A percentile compares a stretch with the other conserved stretches of the same genome.
Evolutionary conservation across 2,797 vertebrate species (phyloP).

Genomic region (Spinus pinus): DNA sequence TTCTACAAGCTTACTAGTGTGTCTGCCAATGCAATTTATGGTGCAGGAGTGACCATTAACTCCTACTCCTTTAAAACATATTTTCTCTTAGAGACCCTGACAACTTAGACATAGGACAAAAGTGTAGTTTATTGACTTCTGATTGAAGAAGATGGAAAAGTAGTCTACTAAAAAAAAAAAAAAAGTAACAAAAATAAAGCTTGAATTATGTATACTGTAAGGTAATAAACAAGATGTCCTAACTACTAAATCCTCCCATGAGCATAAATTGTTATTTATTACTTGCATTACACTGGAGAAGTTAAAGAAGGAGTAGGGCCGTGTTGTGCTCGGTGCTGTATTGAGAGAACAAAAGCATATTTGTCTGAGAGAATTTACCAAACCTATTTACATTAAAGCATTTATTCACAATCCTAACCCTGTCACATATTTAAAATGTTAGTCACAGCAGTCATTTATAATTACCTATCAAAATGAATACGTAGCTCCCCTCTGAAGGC

Average conservation of each 20-base stretch:
- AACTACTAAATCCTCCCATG: constrained; percentile 33
- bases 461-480: neutral
- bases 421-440: neutral
- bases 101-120: constrained; percentile 70
- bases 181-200: constrained; percentile 60
- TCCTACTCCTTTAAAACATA: constrained; percentile 71
- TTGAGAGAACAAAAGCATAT: constrained; percentile 16
- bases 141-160: constrained; percentile 73
- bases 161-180: constrained; percentile 36
- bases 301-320: neutral
- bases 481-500: neutral
- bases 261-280: constrained; percentile 53
- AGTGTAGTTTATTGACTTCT: constrained; percentile 72
- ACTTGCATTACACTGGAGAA: neutral
- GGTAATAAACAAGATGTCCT: constrained; percentile 58
- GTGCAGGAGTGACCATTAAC: constrained; percentile 71
- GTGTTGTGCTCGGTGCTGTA: neutral
- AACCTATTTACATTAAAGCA: neutral
- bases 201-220: constrained; percentile 61
- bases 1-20: constrained; percentile 63
- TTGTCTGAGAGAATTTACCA: constrained; percentile 20
- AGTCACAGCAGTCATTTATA: neutral
- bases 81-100: constrained; percentile 74
- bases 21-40: constrained; percentile 74
- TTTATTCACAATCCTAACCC: neutral